Conservation (phyloP, 1,140 invertebrate genomes). For the Macrotrachela quadricornifera region DNA sequence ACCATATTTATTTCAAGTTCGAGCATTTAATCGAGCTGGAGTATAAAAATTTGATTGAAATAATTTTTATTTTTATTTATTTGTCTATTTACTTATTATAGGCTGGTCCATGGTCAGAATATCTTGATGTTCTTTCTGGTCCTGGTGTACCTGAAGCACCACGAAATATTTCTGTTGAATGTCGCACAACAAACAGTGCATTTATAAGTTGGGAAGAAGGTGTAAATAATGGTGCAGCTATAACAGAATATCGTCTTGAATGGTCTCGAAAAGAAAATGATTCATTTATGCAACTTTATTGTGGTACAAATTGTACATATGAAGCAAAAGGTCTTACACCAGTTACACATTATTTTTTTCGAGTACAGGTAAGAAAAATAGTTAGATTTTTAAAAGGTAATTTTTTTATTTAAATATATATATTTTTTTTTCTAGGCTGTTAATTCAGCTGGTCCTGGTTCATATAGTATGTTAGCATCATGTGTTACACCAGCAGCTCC, state of each 20-base stretch:
- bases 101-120: constrained; percentile 49
- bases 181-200: constrained; percentile 42
- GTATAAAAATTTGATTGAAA: too few relatives aligned
- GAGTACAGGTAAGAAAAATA: constrained; percentile 20
- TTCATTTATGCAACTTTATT: constrained; percentile 25
- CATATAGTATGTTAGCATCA: constrained; percentile 17
- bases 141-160: constrained; percentile 53
- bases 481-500: constrained; percentile 22
- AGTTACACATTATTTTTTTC: constrained; percentile 53
- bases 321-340: constrained; percentile 50
- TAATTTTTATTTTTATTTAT: too few relatives aligned
- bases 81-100: too few relatives aligned
- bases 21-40: too few relatives aligned
- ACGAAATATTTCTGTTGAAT: constrained; percentile 33
- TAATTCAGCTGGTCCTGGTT: constrained; percentile 24
- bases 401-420: too few relatives aligned
- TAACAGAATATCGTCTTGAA: constrained; percentile 54
- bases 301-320: constrained; percentile 32
- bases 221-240: constrained; percentile 48
- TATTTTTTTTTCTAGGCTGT: constrained; percentile 16
- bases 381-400: too few relatives aligned
- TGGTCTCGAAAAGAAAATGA: constrained; percentile 24
- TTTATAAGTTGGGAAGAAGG: constrained; percentile 53
- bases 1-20: constrained; percentile 18
- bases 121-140: constrained; percentile 47